phyloP scores from a whole-genome alignment of 2,113 vertebrate species.

The Noctilio leporinus region DNA sequence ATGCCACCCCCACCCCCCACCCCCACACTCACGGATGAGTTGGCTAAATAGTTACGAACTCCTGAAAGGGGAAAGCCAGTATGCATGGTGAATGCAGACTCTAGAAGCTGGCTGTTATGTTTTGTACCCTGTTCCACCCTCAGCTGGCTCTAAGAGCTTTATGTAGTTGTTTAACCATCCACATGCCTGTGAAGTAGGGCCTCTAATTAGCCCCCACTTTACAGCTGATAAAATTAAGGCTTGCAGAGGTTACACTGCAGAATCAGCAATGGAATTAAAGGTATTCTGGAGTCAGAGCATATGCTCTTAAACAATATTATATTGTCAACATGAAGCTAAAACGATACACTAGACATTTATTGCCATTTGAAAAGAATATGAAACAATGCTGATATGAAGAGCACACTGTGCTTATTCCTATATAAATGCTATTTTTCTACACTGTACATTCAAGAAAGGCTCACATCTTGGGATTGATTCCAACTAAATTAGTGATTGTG shows the following conservation, averaged over 20 bases:
- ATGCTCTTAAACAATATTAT: not conserved
- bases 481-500: not conserved
- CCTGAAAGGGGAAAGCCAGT: not conserved
- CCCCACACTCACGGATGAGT: not conserved
- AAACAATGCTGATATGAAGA: not conserved
- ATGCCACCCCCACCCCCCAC: rapidly evolving
- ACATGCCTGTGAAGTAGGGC: not conserved
- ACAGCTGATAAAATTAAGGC: not conserved
- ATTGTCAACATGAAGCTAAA: not conserved
- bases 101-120: not conserved
- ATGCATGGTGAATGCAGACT: not conserved
- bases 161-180: not conserved
- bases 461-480: not conserved
- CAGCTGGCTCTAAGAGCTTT: not conserved
- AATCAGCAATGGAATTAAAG: not conserved
- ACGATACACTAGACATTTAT: not conserved
- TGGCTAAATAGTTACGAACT: not conserved
- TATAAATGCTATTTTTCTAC: not conserved
- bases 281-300: not conserved
- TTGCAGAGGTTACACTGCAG: not conserved
- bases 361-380: not conserved
- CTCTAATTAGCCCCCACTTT: not conserved
- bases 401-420: not conserved
- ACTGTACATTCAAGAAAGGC: not conserved
- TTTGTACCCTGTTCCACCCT: not conserved